phyloP scores from a whole-genome alignment of 2,797 vertebrate genomes.

The Morus bassanus region DNA sequence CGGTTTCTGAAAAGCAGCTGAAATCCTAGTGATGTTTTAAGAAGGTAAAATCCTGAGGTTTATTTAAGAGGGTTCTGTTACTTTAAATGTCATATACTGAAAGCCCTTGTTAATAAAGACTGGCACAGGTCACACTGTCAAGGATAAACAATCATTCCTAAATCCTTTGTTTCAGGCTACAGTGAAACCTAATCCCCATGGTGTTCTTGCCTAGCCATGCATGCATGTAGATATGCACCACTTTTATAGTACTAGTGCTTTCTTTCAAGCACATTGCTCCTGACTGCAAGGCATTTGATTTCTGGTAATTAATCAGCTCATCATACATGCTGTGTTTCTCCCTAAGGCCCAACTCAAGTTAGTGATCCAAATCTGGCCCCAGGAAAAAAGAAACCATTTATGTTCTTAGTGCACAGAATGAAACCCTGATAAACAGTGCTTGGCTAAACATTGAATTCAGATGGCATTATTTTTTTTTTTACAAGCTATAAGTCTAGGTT shows the following conservation, averaged over 20 bases:
- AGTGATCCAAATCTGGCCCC: constrained; percentile 76
- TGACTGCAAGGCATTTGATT: constrained; percentile 79
- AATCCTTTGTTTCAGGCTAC: constrained; percentile 72
- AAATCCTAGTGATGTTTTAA: constrained; percentile 43
- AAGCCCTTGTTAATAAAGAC: constrained; percentile 67
- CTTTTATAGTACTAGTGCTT: constrained; percentile 49
- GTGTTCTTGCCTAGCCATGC: constrained; percentile 62
- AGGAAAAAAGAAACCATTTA: constrained; percentile 72
- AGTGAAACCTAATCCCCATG: constrained; percentile 66
- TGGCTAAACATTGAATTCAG: constrained; percentile 64
- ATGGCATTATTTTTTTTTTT: constrained; percentile 26
- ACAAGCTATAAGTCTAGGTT: background rate
- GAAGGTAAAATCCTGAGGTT: constrained; percentile 56
- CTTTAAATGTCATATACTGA: constrained; percentile 69
- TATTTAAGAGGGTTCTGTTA: constrained; percentile 60
- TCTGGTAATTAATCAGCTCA: constrained; percentile 81
- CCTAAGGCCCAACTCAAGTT: constrained; percentile 70
- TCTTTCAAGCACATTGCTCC: constrained; percentile 62
- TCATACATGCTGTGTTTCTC: constrained; percentile 75
- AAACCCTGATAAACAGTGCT: constrained; percentile 67
- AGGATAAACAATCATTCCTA: constrained; percentile 73
- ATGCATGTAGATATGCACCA: constrained; percentile 44
- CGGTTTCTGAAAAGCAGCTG: constrained; percentile 31
- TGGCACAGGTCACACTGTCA: constrained; percentile 71
- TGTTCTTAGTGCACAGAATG: constrained; percentile 59